phyloP scores from a whole-genome alignment of 2,797 vertebrate species.

The Yasuhikotakia modesta region DNA sequence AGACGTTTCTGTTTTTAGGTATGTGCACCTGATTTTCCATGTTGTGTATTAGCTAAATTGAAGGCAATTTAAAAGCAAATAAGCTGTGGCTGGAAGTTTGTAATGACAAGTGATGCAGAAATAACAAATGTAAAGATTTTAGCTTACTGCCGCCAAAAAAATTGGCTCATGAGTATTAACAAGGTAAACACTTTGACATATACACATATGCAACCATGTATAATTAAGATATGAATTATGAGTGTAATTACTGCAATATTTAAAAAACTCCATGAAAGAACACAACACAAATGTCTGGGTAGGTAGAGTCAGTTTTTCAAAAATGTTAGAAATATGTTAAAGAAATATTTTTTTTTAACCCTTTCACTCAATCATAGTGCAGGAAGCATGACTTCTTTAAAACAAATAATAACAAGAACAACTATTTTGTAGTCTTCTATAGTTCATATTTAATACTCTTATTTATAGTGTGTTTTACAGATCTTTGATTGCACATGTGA shows the following conservation, averaged over 20 bases:
- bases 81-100: slow-evolving; percentile 27
- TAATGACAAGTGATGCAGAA: background rate
- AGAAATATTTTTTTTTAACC: too few relatives aligned
- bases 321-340: too few relatives aligned
- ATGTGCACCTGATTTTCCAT: slow-evolving; percentile 60
- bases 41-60: slow-evolving; percentile 65
- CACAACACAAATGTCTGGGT: too few relatives aligned
- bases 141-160: background rate
- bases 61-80: slow-evolving; percentile 58
- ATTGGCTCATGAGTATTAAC: background rate
- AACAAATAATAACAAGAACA: slow-evolving; percentile 20
- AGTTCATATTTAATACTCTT: slow-evolving; percentile 1
- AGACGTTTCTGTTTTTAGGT: slow-evolving; percentile 34
- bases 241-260: too few relatives aligned
- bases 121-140: background rate
- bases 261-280: too few relatives aligned
- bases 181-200: background rate
- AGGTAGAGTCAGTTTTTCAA: too few relatives aligned
- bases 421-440: slow-evolving; percentile 5
- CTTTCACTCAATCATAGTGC: too few relatives aligned
- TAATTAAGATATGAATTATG: too few relatives aligned
- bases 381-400: background rate
- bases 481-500: slow-evolving; percentile 44
- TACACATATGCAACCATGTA: background rate
- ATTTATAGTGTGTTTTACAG: slow-evolving; percentile 27